Evolutionary conservation across 2,888 invertebrate species (phyloP), one percentile per base, ranked within the genome.

Genomic region (Drosophila subquinaria): DNA sequence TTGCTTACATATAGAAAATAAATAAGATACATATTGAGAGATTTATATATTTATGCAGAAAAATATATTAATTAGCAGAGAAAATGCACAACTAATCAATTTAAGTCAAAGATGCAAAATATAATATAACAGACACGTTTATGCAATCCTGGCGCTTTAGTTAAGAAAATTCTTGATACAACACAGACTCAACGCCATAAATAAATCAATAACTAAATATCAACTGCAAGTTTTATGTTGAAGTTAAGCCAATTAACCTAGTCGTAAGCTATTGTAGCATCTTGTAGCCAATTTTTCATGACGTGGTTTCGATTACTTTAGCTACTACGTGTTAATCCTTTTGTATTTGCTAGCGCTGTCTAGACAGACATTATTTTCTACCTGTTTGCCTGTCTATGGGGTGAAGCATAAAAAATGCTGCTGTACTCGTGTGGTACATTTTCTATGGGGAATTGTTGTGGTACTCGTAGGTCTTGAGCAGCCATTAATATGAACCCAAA

Each of bases 311-410:
- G 73, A 64, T 76, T 64, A 61, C 61, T 45, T 30, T 20, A 53
- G 40, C 56, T 48, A 52, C 30, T 51, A 57, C 20, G 48, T 59
- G 67, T 50, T 65, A 63, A 67, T 63, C 64, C 52, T 10, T 13
- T 8, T 2, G 10, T 15, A 17, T 42, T 47, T 42, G 43, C 40
- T 50, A 43, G 13, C 8, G 42, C 48, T 57, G 81, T 81, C 81
- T 81, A 79, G 82, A 84, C 82, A 55, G 27, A 62, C 30, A 47
- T 43, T 57, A 38, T 61, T 23, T 43, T 51, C 20, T 8, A 17
- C 27, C 17, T 45, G 9, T 17, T 42, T 27, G 8, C 8, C 17
- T 43, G 35, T 20, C 9, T 10, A 4, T 43, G 9, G 11, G 11
- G 6, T 23, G 48, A 60, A 68, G 60, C 59, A 40, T 33, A 40